Evolutionary conservation across 2,888 invertebrate species (phyloP), one percentile per base, ranked within the genome.

Genomic region (Doris montereyensis): DNA sequence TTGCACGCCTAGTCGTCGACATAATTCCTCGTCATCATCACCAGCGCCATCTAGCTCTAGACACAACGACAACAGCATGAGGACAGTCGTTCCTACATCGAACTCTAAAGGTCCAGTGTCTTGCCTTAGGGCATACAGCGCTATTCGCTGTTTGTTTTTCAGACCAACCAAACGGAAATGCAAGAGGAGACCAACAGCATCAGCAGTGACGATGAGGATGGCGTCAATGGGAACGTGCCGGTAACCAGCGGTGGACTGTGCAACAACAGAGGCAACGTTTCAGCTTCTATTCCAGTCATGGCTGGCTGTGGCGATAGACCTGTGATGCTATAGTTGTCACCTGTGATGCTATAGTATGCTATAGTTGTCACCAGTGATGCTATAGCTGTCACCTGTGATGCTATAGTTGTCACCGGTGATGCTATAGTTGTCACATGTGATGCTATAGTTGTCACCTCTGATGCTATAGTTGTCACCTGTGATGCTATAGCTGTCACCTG

Each of bases 111-210:
- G 82, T n/a, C n/a, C n/a, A 79, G 87, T 86, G 68, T 87, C 86
- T 74, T 89, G 88, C 74, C 85, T 85, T 1, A 75, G 88, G 24
- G 87, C 88, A 0, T 89, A 88, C 81, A 87, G 85, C 81, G 87
- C 88, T 62, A 85, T 89, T 13, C 87, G 86, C 79, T 89, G 88
- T 82, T 84, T 88, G 65, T 88, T 87, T 76, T 84, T 87, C 35
- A 81, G 86, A 60, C 85, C 87, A 2, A 86, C 81, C 58, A 79
- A 82, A 81, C 81, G 28, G 79, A 76, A 32, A 80, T 82, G 72
- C 81, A 79, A 28, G 70, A 73, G 17, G 82, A 82, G 13, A 82
- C 82, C 0, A 70, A 81, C 52, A 82, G 82, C 68, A 79, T 77
- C 0, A 82, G 82, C 68, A 82, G 82, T 21, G 74, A 77, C 13